Evolutionary conservation across 1,140 invertebrate species (phyloP), one percentile per base, ranked within the genome.

Genomic region (Diuraphis noxia): DNA sequence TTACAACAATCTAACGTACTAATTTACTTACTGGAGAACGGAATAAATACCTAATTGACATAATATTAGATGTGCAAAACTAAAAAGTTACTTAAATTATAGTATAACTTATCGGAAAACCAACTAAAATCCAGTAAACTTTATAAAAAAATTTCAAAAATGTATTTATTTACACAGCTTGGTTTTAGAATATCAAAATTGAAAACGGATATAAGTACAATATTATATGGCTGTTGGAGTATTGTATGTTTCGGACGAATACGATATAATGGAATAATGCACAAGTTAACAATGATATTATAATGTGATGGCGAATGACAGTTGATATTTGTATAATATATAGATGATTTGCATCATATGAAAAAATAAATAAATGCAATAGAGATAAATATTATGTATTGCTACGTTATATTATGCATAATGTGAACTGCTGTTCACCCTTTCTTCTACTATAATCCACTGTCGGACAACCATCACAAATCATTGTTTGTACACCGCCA

Each of bases 231-330:
- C 25, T 84, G 4, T 84, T 84, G 30, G 81, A 41, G n/a, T n/a
- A n/a, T n/a, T n/a, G n/a, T n/a, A n/a, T 84, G 1, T n/a, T 40
- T 21, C 30, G 40, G 6, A 84, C 40, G 81, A 84, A n/a, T 84
- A 43, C 30, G 7, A 41, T 84, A 41, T 23, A 36, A 36, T 79
- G 36, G 23, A 43, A 84, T 43, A 25, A 84, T 84, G 40, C 81
- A 84, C 40, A 40, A 84, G 40, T 30, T 84, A 84, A 43, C 81
- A 84, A 84, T 43, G 81, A 40, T 84, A 72, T 63, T 84, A 72
- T 63, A 84, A 84, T 43, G 17, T 84, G n/a, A 34, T n/a, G 23
- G 36, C 41, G 82, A 84, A 84, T 21, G 41, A 46, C 25, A 82
- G 23, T 84, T 30, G 17, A 84, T 84, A 43, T 84, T 84, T 84